phyloP scores from a whole-genome alignment of 2,797 vertebrate genomes.

The Crotalus adamanteus region DNA sequence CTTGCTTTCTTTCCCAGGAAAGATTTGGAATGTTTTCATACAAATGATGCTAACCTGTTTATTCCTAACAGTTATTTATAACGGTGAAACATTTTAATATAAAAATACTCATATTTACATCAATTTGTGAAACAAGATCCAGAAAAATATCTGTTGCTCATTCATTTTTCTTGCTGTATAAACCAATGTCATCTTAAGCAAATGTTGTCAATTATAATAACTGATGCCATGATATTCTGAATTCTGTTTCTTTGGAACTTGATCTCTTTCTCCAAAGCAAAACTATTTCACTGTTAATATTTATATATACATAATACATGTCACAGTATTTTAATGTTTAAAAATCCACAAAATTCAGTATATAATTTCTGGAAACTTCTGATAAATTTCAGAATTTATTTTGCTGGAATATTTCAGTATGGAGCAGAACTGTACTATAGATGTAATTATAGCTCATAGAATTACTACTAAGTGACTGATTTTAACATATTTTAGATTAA shows the following conservation, averaged over 20 bases:
- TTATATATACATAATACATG: background rate
- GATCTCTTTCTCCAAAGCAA: background rate
- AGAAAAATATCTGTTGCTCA: background rate
- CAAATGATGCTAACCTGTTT: background rate
- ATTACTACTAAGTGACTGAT: background rate
- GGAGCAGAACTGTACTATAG: background rate
- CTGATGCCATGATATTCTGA: background rate
- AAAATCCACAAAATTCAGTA: background rate
- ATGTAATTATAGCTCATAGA: background rate
- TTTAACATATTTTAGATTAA: background rate
- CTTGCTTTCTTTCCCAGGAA: conserved; percentile 24
- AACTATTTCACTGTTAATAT: background rate
- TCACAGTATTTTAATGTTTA: background rate
- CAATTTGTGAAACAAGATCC: background rate
- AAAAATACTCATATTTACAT: background rate
- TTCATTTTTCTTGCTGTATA: background rate
- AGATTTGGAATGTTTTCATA: background rate
- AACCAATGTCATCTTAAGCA: background rate
- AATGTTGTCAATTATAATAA: background rate
- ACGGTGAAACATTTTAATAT: background rate
- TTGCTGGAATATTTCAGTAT: background rate
- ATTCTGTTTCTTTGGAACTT: background rate
- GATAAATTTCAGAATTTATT: background rate
- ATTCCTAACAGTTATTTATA: background rate
- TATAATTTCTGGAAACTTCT: background rate